These are phyloP conservation scores for Steinernema scapterisci DNA, from an alignment of 2,888 invertebrate species.

Conservation along the genomic window DNA sequence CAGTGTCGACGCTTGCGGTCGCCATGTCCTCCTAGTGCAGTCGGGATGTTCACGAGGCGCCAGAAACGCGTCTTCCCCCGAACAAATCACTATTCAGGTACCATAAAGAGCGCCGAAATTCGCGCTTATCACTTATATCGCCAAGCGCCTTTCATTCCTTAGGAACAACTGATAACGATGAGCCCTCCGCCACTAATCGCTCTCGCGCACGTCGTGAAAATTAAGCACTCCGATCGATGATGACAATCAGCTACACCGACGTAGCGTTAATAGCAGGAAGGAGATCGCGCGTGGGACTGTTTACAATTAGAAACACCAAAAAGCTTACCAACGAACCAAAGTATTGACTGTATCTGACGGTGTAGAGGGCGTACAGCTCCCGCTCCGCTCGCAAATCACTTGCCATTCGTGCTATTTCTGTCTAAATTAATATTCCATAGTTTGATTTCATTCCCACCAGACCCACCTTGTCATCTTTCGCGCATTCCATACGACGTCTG, in stretches of 20 bases:
- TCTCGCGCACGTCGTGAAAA: constrained; percentile 22
- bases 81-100: constrained; percentile 5
- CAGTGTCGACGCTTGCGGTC: not conserved
- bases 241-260: no score
- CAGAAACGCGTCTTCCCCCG: not conserved
- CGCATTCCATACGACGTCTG: not conserved
- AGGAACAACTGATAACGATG: constrained; percentile 22
- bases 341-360: constrained; percentile 10
- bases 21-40: not conserved
- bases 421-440: not conserved
- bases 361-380: constrained; percentile 2
- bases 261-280: no score
- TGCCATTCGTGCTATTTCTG: not conserved
- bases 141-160: constrained; percentile 28
- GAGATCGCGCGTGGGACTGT: not conserved
- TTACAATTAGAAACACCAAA: not conserved
- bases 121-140: constrained; percentile 30
- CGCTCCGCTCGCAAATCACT: not conserved
- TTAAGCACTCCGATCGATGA: not conserved
- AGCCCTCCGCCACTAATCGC: constrained; percentile 8
- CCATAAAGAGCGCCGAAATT: constrained; percentile 26
- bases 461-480: not conserved
- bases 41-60: not conserved
- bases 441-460: not conserved
- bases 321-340: constrained; percentile 8